Base-by-base conservation (phyloP, 1,140 invertebrate genomes). In the Anthonomus grandis region DNA sequence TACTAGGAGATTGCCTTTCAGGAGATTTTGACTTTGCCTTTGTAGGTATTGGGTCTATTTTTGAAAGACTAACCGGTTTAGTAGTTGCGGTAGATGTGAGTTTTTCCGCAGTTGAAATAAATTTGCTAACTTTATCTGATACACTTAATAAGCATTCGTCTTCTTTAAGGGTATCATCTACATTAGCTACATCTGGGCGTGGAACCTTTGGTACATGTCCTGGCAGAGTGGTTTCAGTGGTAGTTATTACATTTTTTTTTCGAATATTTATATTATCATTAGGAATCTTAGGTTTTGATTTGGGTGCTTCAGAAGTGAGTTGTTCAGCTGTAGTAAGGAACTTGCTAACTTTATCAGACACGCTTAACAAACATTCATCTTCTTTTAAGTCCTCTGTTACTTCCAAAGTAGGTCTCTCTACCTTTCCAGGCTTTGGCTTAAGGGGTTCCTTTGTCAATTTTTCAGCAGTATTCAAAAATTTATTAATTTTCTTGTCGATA, bases 321-420 rank as follows among this genome's bases (percentile, higher is more conserved):
- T 79, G 78, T 70, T 85, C 82, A 38, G 83, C 81, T 23, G 80
- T 81, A 62, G 76, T 79, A 34, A 83, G 73, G 58, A 85, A 85
- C 37, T 83, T 78, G 64, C 78, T 79, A 12, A 84, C 83, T 73
- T 85, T 85, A 52, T 84, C 79, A 56, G 83, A 81, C 3, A 85
- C 83, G 59, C 80, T 84, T 27, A 84, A 68, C 45, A 83, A 71
- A 21, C 81, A 84, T 49, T 83, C 82, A 64, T 84, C 82, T 68
- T 81, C 77, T 55, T 76, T 74, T 22, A 82, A 75, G 37, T 76
- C 75, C 34, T 77, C 78, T 36, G 70, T 62, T 6, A 78, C 67
- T 4, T 69, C 60, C 0, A 78, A 71, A 45, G 70, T 70, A 34
- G 69, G 70, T 8, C 72, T 64, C 2, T 72, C 70, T n/a, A 66